Evolutionary conservation across 1,140 invertebrate genomes (phyloP), one percentile per base, ranked within the genome.

Genomic region (Saxidomus purpurata): DNA sequence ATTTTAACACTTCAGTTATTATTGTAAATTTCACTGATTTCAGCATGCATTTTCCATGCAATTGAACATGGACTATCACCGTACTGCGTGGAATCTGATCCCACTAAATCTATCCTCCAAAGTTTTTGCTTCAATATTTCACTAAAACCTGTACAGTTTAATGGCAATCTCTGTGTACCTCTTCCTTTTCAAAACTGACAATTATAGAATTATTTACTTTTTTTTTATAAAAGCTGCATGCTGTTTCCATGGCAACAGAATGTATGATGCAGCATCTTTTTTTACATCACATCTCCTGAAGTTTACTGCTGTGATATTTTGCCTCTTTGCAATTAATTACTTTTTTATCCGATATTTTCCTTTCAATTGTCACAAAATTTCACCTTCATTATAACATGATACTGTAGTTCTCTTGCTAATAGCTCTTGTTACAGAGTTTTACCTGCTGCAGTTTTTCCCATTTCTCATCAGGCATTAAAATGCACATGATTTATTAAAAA

Each of bases 261-360:
- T 67, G 61, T 67, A 67, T 31, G 61, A 1, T 67, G 61, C 55
- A 59, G 15, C 43, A 55, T 67, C 6, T 31, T 67, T 55, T 55
- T 55, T 55, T 55, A 47, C n/a, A 43, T 43, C 43, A 43, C 43
- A 43, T 43, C 43, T 15, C 15, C 13, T 55, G 9, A 55, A 55
- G 52, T 55, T 55, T 55, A 55, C 52, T 55, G 52, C 52, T 13
- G 8, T 55, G 52, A n/a, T 55, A 55, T 55, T 43, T n/a, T 55
- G 19, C 52, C 4, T 15, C 52, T 19, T 11, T 67, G 61, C 61
- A 67, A 31, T 67, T 31, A 67, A 31, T 67, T 67, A 22, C 6
- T 67, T 67, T 67, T 67, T 67, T 67, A 25, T 8, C 28, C 61
- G 31, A 67, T 67, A 67, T 67, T 25, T 67, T 67, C 52, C 8